Conservation (phyloP, 2,113 vertebrate species). For the Crocuta crocuta region DNA sequence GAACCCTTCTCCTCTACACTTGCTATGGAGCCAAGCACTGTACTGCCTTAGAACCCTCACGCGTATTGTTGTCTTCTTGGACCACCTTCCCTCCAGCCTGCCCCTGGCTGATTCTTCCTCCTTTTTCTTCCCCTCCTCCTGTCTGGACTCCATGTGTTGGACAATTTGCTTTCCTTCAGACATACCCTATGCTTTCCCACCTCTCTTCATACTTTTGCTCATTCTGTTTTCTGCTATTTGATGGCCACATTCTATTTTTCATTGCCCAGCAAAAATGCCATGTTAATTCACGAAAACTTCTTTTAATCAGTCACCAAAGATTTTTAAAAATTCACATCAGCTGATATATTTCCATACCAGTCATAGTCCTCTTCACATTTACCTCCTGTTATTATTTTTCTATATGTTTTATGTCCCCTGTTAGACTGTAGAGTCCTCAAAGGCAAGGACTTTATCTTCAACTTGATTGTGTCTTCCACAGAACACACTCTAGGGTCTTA, state of each 20-base stretch:
- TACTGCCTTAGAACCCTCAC: background rate
- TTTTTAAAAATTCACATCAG: conserved; percentile 16
- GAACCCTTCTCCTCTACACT: background rate
- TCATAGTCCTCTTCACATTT: background rate
- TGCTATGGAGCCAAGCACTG: background rate
- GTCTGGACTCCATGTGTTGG: too few species aligned
- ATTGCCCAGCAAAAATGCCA: background rate
- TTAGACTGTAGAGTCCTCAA: background rate
- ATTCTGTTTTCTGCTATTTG: background rate
- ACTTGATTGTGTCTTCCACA: background rate
- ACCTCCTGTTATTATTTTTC: background rate
- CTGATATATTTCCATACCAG: background rate
- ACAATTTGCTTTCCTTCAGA: background rate
- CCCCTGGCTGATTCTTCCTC: background rate
- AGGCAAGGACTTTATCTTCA: conserved; percentile 42
- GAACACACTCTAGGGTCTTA: background rate
- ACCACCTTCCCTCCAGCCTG: background rate
- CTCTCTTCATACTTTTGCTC: background rate
- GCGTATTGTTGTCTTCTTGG: background rate
- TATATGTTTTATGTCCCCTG: background rate
- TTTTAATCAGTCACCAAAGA: background rate
- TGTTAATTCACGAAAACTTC: background rate
- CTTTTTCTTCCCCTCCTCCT: background rate
- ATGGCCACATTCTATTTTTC: background rate
- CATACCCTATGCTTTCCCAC: background rate